A percentile compares a stretch with the other conserved stretches of the same genome.
phyloP scores from a whole-genome alignment of 2,888 invertebrate genomes.

The Laothoe populi region DNA sequence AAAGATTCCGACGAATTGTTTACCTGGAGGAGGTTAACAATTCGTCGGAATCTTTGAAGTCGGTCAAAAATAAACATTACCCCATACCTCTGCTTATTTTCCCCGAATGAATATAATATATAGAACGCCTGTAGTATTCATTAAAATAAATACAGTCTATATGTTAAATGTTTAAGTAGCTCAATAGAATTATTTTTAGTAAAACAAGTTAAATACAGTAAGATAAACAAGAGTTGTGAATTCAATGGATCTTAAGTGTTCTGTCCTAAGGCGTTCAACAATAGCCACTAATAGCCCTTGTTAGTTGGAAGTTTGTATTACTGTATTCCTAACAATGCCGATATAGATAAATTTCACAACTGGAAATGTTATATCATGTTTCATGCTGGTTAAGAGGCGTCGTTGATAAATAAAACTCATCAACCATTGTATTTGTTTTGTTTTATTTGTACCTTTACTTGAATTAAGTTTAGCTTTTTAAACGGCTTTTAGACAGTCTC shows the following conservation, averaged over 20 bases:
- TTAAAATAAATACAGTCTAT: slow-evolving; percentile 17
- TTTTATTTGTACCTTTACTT: not conserved
- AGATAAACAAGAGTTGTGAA: slow-evolving; percentile 15
- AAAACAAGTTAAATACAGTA: slow-evolving; percentile 19
- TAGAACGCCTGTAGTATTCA: slow-evolving; percentile 12
- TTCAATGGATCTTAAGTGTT: slow-evolving; percentile 13
- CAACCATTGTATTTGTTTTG: slow-evolving; percentile 8
- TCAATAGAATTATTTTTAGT: slow-evolving; percentile 22
- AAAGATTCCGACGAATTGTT: too few relatives aligned
- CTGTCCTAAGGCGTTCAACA: slow-evolving; percentile 1
- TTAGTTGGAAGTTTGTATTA: slow-evolving; percentile 18
- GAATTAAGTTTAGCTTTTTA: too few relatives aligned
- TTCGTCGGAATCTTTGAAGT: too few relatives aligned
- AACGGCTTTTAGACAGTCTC: too few relatives aligned
- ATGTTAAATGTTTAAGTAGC: slow-evolving; percentile 19
- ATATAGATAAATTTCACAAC: slow-evolving; percentile 17
- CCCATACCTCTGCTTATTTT: not conserved
- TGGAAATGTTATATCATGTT: slow-evolving; percentile 21
- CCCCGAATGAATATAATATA: not conserved
- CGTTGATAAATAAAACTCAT: slow-evolving; percentile 26
- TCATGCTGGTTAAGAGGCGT: slow-evolving; percentile 19
- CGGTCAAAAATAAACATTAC: slow-evolving; percentile 3
- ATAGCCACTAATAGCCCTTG: slow-evolving; percentile 17
- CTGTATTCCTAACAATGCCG: slow-evolving; percentile 18
- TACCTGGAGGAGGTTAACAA: too few relatives aligned